Evolutionary conservation across 1,140 invertebrate species (phyloP).

Genomic region (Tachypleus tridentatus): DNA sequence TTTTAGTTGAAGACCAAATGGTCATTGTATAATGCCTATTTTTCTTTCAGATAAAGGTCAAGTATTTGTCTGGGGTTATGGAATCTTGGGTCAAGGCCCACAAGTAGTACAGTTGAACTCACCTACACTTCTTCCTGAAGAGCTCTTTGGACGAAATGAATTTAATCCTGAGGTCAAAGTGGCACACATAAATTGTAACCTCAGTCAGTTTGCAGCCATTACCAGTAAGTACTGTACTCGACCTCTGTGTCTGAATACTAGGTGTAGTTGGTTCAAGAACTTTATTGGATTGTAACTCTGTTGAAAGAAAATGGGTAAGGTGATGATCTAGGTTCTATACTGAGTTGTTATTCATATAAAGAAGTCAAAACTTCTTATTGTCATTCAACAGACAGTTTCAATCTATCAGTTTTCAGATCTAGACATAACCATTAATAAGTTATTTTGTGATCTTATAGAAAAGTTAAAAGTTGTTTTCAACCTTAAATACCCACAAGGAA

Average conservation of each 20-base stretch:
- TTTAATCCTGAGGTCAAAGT: constrained; percentile 57
- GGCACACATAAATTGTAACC: constrained; percentile 42
- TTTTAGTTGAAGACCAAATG: background rate
- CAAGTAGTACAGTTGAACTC: constrained; percentile 46
- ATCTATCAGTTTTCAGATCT: too few species aligned
- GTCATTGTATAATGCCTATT: background rate
- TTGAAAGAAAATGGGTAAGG: too few species aligned
- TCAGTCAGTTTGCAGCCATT: constrained; percentile 65
- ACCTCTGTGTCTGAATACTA: background rate
- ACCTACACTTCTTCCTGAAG: constrained; percentile 58
- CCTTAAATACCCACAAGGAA: too few species aligned
- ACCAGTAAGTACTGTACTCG: constrained; percentile 35
- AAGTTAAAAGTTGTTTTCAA: too few species aligned
- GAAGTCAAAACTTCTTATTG: too few species aligned
- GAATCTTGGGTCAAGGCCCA: constrained; percentile 77
- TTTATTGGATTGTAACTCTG: too few species aligned
- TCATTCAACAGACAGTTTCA: too few species aligned
- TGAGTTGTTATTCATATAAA: background rate
- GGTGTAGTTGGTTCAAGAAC: too few species aligned
- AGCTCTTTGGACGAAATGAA: constrained; percentile 72
- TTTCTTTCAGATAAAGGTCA: constrained; percentile 52
- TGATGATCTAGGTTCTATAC: too few species aligned
- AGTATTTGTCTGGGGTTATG: constrained; percentile 87
- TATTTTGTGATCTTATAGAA: too few species aligned
- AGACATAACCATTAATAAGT: too few species aligned